Conservation (phyloP, 2,888 invertebrate genomes). For the Drosophila tripunctata region DNA sequence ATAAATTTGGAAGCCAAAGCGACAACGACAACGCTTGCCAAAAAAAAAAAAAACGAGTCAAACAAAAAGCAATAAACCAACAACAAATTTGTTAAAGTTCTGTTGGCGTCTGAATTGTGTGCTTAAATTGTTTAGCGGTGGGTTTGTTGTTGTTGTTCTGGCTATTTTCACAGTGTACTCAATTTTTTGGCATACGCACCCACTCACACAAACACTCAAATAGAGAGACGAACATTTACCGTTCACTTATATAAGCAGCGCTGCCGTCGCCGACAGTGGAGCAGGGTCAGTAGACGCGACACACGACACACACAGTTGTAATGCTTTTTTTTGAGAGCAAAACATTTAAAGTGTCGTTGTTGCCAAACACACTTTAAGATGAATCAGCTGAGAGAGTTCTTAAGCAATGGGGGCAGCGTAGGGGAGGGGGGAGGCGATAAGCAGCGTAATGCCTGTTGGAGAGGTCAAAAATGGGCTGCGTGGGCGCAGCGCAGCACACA, state of each 20-base stretch:
- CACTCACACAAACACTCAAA: conserved; percentile 20
- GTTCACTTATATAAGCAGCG: conserved; percentile 69
- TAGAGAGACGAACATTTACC: conserved; percentile 27
- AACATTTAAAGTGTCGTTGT: conserved; percentile 51
- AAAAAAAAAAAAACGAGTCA: conserved; percentile 48
- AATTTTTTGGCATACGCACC: conserved; percentile 68
- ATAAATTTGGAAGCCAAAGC: conserved; percentile 74
- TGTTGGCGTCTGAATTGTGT: conserved; percentile 42
- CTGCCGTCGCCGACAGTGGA: conserved; percentile 55
- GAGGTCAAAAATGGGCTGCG: conserved; percentile 73
- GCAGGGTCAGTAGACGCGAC: conserved; percentile 78
- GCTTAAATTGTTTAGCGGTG: conserved; percentile 61
- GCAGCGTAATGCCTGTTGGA: conserved; percentile 48
- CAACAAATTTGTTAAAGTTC: conserved; percentile 72
- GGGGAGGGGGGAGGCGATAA: conserved; percentile 1
- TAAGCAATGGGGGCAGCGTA: too few species aligned
- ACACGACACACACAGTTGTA: conserved; percentile 63
- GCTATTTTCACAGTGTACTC: conserved; percentile 65
- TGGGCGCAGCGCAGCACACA: conserved; percentile 51
- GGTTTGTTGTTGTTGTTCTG: conserved; percentile 47
- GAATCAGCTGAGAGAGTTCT: conserved; percentile 80
- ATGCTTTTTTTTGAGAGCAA: conserved; percentile 13
- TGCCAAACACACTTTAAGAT: conserved; percentile 42
- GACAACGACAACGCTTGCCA: conserved; percentile 62
- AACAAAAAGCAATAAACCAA: conserved; percentile 33